Evolutionary conservation across 2,888 invertebrate genomes (phyloP).

Genomic region (Megastigmus dorsalis): DNA sequence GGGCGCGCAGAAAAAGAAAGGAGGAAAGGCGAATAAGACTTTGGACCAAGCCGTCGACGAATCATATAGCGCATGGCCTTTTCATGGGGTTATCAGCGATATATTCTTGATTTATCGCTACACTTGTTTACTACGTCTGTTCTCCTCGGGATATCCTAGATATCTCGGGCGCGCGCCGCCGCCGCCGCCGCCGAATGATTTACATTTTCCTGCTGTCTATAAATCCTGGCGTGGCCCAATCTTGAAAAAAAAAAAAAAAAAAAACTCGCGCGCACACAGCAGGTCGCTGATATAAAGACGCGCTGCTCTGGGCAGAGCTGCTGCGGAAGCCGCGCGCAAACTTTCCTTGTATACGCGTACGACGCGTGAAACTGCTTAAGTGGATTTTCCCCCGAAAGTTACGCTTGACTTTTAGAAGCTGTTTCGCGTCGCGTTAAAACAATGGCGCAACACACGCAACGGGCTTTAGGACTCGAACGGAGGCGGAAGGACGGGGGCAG

Average conservation of each 20-base stretch:
- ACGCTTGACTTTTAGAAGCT: neutral
- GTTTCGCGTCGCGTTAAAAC: constrained; percentile 14
- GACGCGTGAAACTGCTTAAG: neutral
- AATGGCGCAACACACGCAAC: too few relatives aligned
- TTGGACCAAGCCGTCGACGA: neutral
- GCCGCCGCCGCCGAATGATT: too few relatives aligned
- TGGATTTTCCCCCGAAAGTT: constrained; percentile 12
- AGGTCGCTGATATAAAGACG: too few relatives aligned
- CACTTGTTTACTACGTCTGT: constrained; percentile 5
- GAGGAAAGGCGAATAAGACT: neutral
- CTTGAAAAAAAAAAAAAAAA: too few relatives aligned
- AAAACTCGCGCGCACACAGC: too few relatives aligned
- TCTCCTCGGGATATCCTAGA: neutral
- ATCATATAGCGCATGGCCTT: constrained; percentile 12
- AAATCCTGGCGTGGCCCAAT: neutral
- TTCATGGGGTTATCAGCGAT: neutral
- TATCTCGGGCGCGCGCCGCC: too few relatives aligned
- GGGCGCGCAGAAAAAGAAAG: too few relatives aligned
- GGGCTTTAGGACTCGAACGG: too few relatives aligned
- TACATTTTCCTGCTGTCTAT: constrained; percentile 10
- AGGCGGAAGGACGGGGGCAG: too few relatives aligned
- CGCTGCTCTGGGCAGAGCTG: neutral
- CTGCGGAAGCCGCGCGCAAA: too few relatives aligned
- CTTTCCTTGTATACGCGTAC: too few relatives aligned
- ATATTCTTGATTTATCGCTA: constrained; percentile 28